phyloP scores from a whole-genome alignment of 2,888 invertebrate species.

The Agrochola macilenta region DNA sequence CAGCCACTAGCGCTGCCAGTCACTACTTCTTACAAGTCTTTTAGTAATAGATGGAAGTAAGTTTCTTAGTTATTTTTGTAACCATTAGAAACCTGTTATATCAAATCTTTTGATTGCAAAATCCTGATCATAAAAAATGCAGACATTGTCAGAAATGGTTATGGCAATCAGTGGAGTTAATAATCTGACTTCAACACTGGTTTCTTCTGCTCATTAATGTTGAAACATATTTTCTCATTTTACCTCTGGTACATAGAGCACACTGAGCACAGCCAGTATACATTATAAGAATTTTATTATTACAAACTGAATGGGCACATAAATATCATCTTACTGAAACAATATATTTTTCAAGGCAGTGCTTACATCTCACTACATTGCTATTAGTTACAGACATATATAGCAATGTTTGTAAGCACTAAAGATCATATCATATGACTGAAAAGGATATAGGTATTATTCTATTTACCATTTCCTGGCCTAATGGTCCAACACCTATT shows the following conservation, averaged over 20 bases:
- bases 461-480: slow-evolving; percentile 12
- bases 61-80: slow-evolving; percentile 69
- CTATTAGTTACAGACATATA: not conserved
- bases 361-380: not conserved
- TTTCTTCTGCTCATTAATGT: not conserved
- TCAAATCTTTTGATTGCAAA: not conserved
- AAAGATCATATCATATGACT: not conserved
- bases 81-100: not conserved
- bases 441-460: not conserved
- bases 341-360: slow-evolving; percentile 38
- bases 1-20: slow-evolving; percentile 96
- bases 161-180: not conserved
- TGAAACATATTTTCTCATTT: not conserved
- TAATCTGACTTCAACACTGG: not conserved
- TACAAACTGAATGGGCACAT: slow-evolving; percentile 3
- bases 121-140: too few species aligned
- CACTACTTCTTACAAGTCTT: slow-evolving; percentile 97
- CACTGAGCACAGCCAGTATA: not conserved
- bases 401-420: not conserved
- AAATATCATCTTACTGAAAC: slow-evolving; percentile 32
- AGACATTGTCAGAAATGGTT: not conserved
- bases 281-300: not conserved
- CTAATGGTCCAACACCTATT: not conserved
- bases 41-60: slow-evolving; percentile 98
- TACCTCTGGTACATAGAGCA: not conserved